Evolutionary conservation across 2,888 invertebrate genomes (phyloP).

Genomic region (Dione vanillae): DNA sequence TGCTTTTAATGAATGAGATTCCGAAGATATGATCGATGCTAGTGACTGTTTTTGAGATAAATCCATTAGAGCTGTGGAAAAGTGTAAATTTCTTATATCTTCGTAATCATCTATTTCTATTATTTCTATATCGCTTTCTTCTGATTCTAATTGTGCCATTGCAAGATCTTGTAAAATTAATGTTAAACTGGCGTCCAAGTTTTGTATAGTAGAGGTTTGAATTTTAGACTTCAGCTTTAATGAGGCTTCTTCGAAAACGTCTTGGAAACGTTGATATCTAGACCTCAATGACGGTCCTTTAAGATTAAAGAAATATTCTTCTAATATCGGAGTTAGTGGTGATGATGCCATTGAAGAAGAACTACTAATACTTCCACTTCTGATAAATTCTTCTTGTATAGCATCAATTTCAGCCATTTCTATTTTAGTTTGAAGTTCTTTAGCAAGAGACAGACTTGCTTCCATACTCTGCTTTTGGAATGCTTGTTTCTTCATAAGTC

Average conservation of each 20-base stretch:
- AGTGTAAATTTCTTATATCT: conserved; percentile 22
- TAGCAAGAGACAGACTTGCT: conserved; percentile 20
- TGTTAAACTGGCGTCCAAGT: conserved; percentile 29
- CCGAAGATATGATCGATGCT: conserved; percentile 10
- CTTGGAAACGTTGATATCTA: conserved; percentile 16
- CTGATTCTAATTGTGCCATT: conserved; percentile 22
- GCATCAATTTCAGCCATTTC: conserved; percentile 21
- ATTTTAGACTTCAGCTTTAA: conserved; percentile 31
- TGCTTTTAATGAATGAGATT: conserved; percentile 11
- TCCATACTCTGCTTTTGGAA: conserved; percentile 18
- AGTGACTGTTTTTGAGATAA: conserved; percentile 5
- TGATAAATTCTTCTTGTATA: conserved; percentile 27
- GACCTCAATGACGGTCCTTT: conserved; percentile 31
- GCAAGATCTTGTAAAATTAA: conserved; percentile 36
- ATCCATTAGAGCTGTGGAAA: conserved; percentile 10
- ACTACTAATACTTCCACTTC: conserved; percentile 33
- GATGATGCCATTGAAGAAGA: conserved; percentile 40
- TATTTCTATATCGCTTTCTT: conserved; percentile 29
- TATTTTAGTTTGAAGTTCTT: conserved; percentile 10
- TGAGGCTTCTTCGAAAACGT: conserved; percentile 35
- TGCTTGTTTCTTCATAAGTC: conserved; percentile 26
- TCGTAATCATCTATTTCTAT: conserved; percentile 29
- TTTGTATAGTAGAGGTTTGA: conserved; percentile 23
- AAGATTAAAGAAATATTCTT: conserved; percentile 43
- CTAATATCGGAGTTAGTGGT: conserved; percentile 46